These are phyloP conservation scores for Cynaeus angustus DNA, from an alignment of 2,888 invertebrate species.

Conservation along the genomic window DNA sequence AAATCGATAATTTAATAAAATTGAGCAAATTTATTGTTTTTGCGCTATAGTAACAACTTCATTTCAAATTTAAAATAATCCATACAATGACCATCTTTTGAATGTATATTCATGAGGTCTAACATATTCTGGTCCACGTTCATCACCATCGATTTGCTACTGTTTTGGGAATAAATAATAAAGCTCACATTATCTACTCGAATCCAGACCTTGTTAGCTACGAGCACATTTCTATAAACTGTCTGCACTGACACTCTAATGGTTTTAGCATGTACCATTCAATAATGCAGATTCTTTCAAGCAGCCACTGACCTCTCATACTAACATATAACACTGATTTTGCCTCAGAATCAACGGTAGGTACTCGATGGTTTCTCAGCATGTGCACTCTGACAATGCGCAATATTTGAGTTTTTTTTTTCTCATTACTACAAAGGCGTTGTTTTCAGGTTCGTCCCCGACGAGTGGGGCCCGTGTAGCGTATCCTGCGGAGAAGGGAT, in stretches of 20 bases:
- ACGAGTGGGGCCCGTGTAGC: conserved; percentile 92
- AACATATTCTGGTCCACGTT: background rate
- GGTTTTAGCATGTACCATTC: conserved; percentile 52
- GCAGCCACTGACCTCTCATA: too few relatives aligned
- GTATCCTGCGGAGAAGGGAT: conserved; percentile 93
- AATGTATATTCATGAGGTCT: too few relatives aligned
- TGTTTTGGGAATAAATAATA: conserved; percentile 11
- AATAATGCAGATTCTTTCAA: conserved; percentile 31
- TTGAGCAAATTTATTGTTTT: too few relatives aligned
- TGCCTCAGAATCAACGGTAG: conserved; percentile 21
- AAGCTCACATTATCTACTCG: conserved; percentile 29
- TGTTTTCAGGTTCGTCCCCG: conserved; percentile 87
- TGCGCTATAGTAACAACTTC: too few relatives aligned
- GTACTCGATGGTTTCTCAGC: conserved; percentile 19
- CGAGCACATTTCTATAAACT: conserved; percentile 48
- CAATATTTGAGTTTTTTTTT: background rate
- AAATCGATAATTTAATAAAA: background rate
- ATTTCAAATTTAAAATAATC: too few relatives aligned
- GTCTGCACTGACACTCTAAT: conserved; percentile 55
- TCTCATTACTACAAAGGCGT: background rate
- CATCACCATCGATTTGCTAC: background rate
- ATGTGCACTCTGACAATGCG: conserved; percentile 15
- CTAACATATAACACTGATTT: conserved; percentile 16
- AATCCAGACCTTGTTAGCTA: conserved; percentile 35
- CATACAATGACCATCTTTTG: too few relatives aligned